A percentile compares a stretch with the other conserved stretches of the same genome.
Evolutionary conservation across 92 coral and sea anemone species (phyloP).

Genomic region (Scolanthus callimorphus): DNA sequence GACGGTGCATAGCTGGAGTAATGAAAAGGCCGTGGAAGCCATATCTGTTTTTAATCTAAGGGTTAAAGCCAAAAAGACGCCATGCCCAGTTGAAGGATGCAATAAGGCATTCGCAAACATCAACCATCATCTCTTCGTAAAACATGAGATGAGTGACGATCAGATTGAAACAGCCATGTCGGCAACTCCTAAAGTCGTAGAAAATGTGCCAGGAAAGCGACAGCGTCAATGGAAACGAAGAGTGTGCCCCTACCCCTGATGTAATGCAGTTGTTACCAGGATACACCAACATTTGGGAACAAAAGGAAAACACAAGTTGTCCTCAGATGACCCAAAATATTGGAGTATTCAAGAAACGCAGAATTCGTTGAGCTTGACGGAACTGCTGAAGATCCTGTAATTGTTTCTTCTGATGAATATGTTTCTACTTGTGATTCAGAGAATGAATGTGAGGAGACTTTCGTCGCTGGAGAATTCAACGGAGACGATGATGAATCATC

Average conservation of each 20-base stretch:
- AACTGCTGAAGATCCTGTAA: neutral
- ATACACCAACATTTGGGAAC: slow-evolving; percentile 29
- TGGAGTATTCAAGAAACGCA: slow-evolving; percentile 5
- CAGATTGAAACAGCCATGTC: slow-evolving; percentile 1
- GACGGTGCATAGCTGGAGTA: slow-evolving; percentile 10
- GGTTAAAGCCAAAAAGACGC: slow-evolving; percentile 5
- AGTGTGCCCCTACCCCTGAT: slow-evolving; percentile 24
- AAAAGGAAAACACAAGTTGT: slow-evolving; percentile 14
- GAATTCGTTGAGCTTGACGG: slow-evolving; percentile 11
- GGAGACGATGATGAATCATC: slow-evolving; percentile 1
- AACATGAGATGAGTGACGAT: slow-evolving; percentile 4
- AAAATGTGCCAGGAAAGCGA: slow-evolving; percentile 6
- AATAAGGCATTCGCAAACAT: slow-evolving; percentile 9
- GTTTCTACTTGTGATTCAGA: too few relatives aligned
- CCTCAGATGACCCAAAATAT: slow-evolving; percentile 14
- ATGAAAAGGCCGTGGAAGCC: slow-evolving; percentile 17
- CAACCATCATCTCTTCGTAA: slow-evolving; percentile 1
- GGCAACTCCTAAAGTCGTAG: neutral
- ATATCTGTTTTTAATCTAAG: slow-evolving; percentile 10
- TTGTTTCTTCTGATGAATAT: neutral
- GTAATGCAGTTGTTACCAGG: slow-evolving; percentile 5
- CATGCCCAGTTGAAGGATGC: slow-evolving; percentile 24
- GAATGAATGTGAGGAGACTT: slow-evolving; percentile 5
- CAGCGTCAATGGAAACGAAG: slow-evolving; percentile 23
- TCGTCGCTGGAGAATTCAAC: neutral